Conservation (phyloP, 1,140 invertebrate genomes). For the Eueides isabella region DNA sequence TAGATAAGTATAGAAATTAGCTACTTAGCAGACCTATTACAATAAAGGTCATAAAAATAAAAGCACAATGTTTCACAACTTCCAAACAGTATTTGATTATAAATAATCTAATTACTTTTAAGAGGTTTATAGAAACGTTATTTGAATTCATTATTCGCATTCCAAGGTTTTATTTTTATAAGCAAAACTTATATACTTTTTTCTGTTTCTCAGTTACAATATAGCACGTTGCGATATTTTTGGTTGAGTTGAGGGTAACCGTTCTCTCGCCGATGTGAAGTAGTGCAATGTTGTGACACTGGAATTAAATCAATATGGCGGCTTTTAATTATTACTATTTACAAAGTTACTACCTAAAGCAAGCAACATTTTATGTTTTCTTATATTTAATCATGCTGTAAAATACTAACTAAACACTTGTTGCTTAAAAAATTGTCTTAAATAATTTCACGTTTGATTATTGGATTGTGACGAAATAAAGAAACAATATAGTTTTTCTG, state of each 20-base stretch:
- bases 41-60: neutral
- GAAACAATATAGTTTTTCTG: too few species aligned
- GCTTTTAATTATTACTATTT: slow-evolving; percentile 16
- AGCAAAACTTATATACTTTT: too few species aligned
- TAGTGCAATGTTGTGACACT: slow-evolving; percentile 32
- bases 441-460: too few species aligned
- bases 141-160: neutral
- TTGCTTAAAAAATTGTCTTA: too few species aligned
- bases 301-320: slow-evolving; percentile 22
- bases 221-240: slow-evolving; percentile 8
- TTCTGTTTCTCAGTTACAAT: too few species aligned
- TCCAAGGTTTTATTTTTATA: too few species aligned
- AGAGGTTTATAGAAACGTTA: neutral
- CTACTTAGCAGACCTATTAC: neutral
- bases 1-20: neutral
- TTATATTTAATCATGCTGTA: neutral
- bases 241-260: slow-evolving; percentile 22
- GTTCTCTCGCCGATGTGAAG: slow-evolving; percentile 19
- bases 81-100: neutral
- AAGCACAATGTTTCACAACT: slow-evolving; percentile 15
- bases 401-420: neutral
- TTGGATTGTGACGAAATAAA: too few species aligned
- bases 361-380: slow-evolving; percentile 3
- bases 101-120: neutral
- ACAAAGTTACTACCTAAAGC: slow-evolving; percentile 21